Percentiles rank a stretch among this genome's conserved stretches.
Evolutionary conservation across 2,888 invertebrate species (phyloP).

Genomic region (Gandaritis pyraliata): DNA sequence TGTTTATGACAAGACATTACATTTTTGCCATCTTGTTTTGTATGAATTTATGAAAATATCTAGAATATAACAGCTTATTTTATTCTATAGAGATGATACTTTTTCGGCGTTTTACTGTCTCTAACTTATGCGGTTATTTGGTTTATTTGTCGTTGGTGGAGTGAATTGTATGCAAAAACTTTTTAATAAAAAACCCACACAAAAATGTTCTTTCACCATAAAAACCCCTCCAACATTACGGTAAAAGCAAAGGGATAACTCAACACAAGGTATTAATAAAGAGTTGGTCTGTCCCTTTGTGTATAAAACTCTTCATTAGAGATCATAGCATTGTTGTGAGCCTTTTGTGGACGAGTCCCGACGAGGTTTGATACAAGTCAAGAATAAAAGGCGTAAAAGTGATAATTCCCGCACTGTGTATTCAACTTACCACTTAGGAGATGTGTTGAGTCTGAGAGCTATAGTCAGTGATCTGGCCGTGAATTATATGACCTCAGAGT

Average conservation of each 20-base stretch:
- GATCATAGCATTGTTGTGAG: slow-evolving; percentile 76
- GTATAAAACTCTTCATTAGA: slow-evolving; percentile 82
- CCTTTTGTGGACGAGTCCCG: slow-evolving; percentile 64
- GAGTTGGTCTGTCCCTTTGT: slow-evolving; percentile 74
- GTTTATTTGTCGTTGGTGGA: not conserved
- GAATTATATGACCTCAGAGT: slow-evolving; percentile 42
- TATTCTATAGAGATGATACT: too few species aligned
- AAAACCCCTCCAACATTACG: slow-evolving; percentile 32
- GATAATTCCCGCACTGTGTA: slow-evolving; percentile 5
- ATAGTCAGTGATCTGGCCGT: slow-evolving; percentile 46
- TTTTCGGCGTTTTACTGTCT: too few species aligned
- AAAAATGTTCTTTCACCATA: slow-evolving; percentile 23
- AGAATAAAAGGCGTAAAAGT: slow-evolving; percentile 19
- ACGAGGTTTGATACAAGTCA: slow-evolving; percentile 49
- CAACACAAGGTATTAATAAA: slow-evolving; percentile 73
- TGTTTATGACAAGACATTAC: slow-evolving; percentile 32
- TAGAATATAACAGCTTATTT: not conserved
- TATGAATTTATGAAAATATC: slow-evolving; percentile 11
- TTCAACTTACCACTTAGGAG: not conserved
- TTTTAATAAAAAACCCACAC: slow-evolving; percentile 20
- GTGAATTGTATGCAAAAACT: slow-evolving; percentile 10
- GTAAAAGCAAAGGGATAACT: slow-evolving; percentile 38
- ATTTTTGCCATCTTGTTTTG: slow-evolving; percentile 23
- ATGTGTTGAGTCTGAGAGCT: not conserved
- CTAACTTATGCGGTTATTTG: not conserved